These are phyloP conservation scores for Hippopotamyrus pictus DNA, from an alignment of 2,797 vertebrate genomes.

Conservation along the genomic window DNA sequence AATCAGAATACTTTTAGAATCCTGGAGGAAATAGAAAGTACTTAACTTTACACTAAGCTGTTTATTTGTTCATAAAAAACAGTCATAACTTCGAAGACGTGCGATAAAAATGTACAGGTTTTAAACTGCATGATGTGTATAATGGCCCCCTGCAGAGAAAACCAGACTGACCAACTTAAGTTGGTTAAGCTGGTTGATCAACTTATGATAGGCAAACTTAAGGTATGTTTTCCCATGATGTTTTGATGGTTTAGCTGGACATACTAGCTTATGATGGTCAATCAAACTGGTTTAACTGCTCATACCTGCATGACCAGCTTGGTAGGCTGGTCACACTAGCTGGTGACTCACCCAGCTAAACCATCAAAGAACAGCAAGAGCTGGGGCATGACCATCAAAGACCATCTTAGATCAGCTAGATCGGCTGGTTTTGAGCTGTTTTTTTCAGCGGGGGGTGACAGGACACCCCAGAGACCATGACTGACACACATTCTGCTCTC, in stretches of 20 bases:
- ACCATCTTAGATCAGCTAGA: neutral
- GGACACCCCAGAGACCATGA: neutral
- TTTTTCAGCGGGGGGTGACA: neutral
- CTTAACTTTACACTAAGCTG: neutral
- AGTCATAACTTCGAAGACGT: neutral
- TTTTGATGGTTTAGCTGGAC: neutral
- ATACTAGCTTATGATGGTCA: neutral
- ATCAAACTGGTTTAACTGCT: neutral
- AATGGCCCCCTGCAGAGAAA: neutral
- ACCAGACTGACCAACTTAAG: neutral
- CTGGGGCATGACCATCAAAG: neutral
- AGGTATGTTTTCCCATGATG: neutral
- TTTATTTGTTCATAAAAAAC: neutral
- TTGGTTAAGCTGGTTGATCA: neutral
- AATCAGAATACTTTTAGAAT: neutral
- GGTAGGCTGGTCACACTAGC: neutral
- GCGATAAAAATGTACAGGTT: neutral
- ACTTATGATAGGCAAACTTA: neutral
- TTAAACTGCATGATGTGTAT: neutral
- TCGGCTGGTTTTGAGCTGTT: neutral
- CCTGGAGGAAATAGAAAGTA: neutral
- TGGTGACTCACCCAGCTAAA: neutral
- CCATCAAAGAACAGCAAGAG: neutral
- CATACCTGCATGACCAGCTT: neutral
- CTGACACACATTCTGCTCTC: neutral